Conservation (phyloP, 2,888 invertebrate species). For the Sminthurinus aureus region DNA sequence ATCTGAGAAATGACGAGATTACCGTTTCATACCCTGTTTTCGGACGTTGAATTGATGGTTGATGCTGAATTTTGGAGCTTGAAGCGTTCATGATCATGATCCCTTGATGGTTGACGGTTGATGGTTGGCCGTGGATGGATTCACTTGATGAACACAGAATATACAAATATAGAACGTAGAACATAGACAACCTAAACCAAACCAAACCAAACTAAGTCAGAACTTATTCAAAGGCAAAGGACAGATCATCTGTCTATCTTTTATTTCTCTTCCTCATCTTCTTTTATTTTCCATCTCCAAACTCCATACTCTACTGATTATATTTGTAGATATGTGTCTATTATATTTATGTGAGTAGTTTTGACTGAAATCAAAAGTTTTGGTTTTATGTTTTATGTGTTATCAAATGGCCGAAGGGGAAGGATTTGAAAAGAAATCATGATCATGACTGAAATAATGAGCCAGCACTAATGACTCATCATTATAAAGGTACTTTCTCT, state of each 20-base stretch:
- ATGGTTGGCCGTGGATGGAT: no score
- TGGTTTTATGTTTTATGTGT: no score
- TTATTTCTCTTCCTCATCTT: not conserved
- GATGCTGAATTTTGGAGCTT: not conserved
- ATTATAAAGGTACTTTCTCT: conserved; percentile 22
- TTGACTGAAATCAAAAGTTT: conserved; percentile 5
- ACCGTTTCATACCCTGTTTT: conserved; percentile 8
- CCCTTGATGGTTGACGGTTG: no score
- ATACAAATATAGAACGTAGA: no score
- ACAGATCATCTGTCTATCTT: not conserved
- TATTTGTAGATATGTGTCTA: not conserved
- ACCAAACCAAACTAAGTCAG: no score
- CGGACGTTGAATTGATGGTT: not conserved
- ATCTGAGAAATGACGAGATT: conserved; percentile 19
- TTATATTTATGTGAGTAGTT: not conserved
- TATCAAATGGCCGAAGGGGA: no score
- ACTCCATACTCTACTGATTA: no score
- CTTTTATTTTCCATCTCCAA: not conserved
- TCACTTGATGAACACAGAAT: no score
- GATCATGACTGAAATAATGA: conserved; percentile 43
- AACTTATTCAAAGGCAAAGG: no score
- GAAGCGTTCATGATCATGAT: no score
- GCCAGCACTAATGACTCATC: conserved; percentile 47
- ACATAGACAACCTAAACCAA: no score
- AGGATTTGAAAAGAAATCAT: not conserved